These are phyloP conservation scores for Drosophila lacicola DNA, from an alignment of 2,888 invertebrate species.

Conservation along the genomic window DNA sequence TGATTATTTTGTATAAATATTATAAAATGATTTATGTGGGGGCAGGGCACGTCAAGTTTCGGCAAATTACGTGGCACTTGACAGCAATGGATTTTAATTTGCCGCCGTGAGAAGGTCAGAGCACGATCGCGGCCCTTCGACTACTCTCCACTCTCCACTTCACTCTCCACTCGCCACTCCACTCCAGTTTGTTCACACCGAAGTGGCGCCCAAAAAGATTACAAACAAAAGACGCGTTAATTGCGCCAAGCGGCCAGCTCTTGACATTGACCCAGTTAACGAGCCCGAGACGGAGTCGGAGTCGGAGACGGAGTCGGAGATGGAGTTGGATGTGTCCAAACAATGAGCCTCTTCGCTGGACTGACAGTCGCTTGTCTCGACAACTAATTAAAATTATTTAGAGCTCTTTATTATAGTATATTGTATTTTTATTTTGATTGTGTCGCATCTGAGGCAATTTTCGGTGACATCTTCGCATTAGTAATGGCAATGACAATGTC, in stretches of 20 bases:
- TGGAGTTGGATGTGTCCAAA: slow-evolving; percentile 3
- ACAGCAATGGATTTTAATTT: slow-evolving; percentile 41
- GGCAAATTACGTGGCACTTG: slow-evolving; percentile 77
- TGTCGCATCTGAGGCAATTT: slow-evolving; percentile 51
- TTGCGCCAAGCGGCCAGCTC: slow-evolving; percentile 37
- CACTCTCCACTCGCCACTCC: slow-evolving; percentile 11
- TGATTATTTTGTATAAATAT: no score
- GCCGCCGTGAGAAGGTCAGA: slow-evolving; percentile 56
- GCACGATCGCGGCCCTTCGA: slow-evolving; percentile 43
- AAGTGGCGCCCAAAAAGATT: slow-evolving; percentile 62
- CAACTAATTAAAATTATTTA: slow-evolving; percentile 71
- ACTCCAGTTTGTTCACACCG: slow-evolving; percentile 46
- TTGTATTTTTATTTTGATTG: slow-evolving; percentile 28
- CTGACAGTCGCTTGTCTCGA: slow-evolving; percentile 56
- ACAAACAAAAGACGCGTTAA: slow-evolving; percentile 39
- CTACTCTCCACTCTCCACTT: slow-evolving; percentile 23
- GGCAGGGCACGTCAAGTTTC: slow-evolving; percentile 69
- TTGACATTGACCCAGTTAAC: slow-evolving; percentile 77
- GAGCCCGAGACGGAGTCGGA: slow-evolving; percentile 8
- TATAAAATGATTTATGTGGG: slow-evolving; percentile 58
- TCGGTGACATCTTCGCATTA: slow-evolving; percentile 55
- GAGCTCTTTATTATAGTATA: slow-evolving; percentile 47
- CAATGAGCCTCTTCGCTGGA: slow-evolving; percentile 15
- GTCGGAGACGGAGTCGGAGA: no score
- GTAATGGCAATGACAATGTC: slow-evolving; percentile 19